Evolutionary conservation across 2,888 invertebrate species (phyloP), one percentile per base, ranked within the genome.

Genomic region (Gisinianus flammeolus): DNA sequence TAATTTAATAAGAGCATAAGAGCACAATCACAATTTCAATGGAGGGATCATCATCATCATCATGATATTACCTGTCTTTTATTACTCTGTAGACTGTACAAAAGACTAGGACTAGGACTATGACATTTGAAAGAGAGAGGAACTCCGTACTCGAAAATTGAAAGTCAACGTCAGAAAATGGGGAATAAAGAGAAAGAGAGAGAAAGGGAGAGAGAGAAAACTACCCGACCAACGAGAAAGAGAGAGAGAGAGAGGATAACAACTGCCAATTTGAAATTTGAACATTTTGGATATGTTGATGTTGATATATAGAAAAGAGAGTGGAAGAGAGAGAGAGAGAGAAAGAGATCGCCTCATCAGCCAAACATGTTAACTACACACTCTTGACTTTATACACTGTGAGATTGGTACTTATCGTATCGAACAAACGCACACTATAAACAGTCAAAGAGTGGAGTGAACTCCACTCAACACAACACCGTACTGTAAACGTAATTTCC

Each of bases 401-500:
- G n/a, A 54, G 54, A 54, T 54, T 54, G 54, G 54, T 54, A 54
- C 54, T 54, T 54, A 54, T 54, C 54, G 31, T 31, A 31, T 67
- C 67, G 54, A 8, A 4, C 54, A 6, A 6, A 44, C 54, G n/a
- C 3, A 16, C 54, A 54, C 54, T n/a, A n/a, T n/a, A n/a, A n/a
- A n/a, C n/a, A n/a, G n/a, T n/a, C n/a, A n/a, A n/a, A n/a, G n/a
- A n/a, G n/a, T n/a, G n/a, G n/a, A n/a, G n/a, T n/a, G n/a, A n/a
- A n/a, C n/a, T n/a, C n/a, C n/a, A n/a, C n/a, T 19, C 16, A 5
- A 12, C 54, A 54, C 16, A 4, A 54, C 19, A 19, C 19, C n/a
- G 4, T 8, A 54, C 5, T 16, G 5, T 16, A 54, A 54, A 54
- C 54, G 54, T 54, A 54, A 54, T 54, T 54, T 54, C 54, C 54